Evolutionary conservation across 2,888 invertebrate genomes (phyloP).

Genomic region (Entomobrya proxima): DNA sequence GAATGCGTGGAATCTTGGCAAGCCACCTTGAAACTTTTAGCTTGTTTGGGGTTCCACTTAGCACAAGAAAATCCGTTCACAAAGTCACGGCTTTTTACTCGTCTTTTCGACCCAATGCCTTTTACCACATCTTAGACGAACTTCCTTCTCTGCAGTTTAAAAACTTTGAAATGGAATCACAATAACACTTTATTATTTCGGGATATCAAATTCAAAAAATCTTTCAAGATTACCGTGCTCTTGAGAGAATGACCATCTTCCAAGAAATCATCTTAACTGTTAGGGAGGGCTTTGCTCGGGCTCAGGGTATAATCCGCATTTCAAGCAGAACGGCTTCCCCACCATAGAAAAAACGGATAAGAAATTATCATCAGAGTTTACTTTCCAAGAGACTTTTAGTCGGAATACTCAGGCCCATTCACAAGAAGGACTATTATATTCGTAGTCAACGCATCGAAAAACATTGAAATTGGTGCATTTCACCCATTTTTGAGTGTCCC

Average conservation of each 20-base stretch:
- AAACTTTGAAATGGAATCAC: conserved; percentile 61
- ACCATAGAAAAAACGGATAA: no score
- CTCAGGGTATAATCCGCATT: conserved; percentile 50
- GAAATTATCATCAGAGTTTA: conserved; percentile 47
- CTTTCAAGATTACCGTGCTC: conserved; percentile 62
- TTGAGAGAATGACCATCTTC: conserved; percentile 67
- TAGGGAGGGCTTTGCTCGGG: conserved; percentile 71
- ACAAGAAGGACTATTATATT: no score
- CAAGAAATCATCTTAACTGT: conserved; percentile 71
- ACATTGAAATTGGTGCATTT: no score
- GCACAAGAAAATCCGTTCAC: conserved; percentile 37
- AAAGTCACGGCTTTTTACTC: conserved; percentile 56
- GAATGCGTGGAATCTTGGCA: conserved; percentile 50
- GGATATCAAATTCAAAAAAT: conserved; percentile 57
- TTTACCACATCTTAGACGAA: conserved; percentile 64
- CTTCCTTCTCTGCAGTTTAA: conserved; percentile 57
- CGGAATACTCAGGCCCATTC: conserved; percentile 64
- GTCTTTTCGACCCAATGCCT: conserved; percentile 64
- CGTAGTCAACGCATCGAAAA: no score
- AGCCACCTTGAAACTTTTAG: conserved; percentile 58
- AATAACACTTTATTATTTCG: conserved; percentile 41
- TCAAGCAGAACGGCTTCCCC: no score
- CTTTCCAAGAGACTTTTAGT: conserved; percentile 59
- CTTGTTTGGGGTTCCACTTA: conserved; percentile 61
- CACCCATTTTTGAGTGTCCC: no score